Conservation (phyloP, 2,113 vertebrate species). For the Acanthisitta chloris region DNA sequence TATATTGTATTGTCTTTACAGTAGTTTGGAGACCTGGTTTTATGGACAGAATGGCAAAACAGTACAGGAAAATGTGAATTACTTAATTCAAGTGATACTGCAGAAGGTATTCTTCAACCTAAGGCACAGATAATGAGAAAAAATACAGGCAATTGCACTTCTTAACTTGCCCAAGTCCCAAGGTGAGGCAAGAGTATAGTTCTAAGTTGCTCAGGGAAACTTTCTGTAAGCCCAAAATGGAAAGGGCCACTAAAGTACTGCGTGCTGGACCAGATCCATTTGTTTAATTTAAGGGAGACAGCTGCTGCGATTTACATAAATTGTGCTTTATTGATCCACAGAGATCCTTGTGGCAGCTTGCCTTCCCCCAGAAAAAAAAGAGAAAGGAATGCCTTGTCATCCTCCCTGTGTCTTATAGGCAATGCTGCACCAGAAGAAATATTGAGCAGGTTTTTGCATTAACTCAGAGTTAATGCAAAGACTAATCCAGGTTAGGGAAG, state of each 20-base stretch:
- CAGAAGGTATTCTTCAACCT: neutral
- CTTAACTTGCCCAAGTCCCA: neutral
- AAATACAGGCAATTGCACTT: neutral
- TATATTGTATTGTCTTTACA: neutral
- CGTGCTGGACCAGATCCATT: slow-evolving; percentile 17
- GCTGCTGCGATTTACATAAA: slow-evolving; percentile 56
- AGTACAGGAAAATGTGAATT: neutral
- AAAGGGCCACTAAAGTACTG: slow-evolving; percentile 2
- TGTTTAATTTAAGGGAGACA: slow-evolving; percentile 54
- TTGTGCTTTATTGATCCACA: slow-evolving; percentile 51
- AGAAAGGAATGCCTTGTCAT: slow-evolving; percentile 14
- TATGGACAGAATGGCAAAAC: neutral
- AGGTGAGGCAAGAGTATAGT: neutral
- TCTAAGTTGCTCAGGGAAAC: neutral
- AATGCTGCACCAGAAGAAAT: neutral
- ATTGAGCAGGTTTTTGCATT: neutral
- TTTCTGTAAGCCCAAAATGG: neutral
- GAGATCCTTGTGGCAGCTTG: slow-evolving; percentile 39
- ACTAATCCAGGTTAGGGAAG: neutral
- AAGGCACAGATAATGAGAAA: neutral
- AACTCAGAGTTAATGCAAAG: neutral
- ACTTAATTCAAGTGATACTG: neutral
- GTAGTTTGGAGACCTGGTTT: neutral
- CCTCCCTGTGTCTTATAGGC: neutral
- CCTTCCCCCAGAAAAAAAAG: slow-evolving; percentile 8